Percentiles rank a stretch among this genome's conserved stretches.
These are phyloP conservation scores for Falco cherrug DNA, from an alignment of 2,797 vertebrate species.

Conservation along the genomic window DNA sequence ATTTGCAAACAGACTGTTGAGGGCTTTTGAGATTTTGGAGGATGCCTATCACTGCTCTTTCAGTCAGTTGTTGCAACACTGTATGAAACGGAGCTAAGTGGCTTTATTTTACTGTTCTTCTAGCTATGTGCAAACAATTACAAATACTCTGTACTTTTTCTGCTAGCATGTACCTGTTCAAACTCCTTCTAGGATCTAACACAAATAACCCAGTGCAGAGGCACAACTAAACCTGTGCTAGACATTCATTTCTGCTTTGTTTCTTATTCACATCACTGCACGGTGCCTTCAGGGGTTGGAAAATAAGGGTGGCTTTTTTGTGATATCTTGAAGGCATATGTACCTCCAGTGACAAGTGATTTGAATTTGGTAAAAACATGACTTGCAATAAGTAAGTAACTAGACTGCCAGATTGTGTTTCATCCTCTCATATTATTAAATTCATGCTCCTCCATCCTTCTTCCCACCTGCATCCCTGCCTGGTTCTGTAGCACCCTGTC, in stretches of 20 bases:
- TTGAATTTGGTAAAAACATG: background rate
- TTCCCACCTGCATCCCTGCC: background rate
- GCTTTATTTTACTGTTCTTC: background rate
- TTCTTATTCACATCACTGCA: background rate
- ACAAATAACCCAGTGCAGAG: background rate
- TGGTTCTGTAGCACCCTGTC: background rate
- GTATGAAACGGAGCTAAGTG: background rate
- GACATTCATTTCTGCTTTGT: background rate
- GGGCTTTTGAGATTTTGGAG: background rate
- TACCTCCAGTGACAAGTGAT: background rate
- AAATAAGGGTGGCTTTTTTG: background rate
- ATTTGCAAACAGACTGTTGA: background rate
- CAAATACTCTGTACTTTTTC: background rate
- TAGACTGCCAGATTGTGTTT: background rate
- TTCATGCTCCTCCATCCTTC: background rate
- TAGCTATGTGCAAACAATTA: background rate
- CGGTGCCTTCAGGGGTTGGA: fast-evolving
- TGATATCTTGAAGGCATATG: background rate
- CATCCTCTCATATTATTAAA: background rate
- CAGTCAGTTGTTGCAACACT: background rate
- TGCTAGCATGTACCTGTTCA: background rate
- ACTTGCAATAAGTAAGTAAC: background rate
- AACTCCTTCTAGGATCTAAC: background rate
- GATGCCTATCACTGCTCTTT: background rate
- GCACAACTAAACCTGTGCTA: background rate